Evolutionary conservation across 2,113 vertebrate species (phyloP), one percentile per base, ranked within the genome.

Genomic region (Lampris incognitus): DNA sequence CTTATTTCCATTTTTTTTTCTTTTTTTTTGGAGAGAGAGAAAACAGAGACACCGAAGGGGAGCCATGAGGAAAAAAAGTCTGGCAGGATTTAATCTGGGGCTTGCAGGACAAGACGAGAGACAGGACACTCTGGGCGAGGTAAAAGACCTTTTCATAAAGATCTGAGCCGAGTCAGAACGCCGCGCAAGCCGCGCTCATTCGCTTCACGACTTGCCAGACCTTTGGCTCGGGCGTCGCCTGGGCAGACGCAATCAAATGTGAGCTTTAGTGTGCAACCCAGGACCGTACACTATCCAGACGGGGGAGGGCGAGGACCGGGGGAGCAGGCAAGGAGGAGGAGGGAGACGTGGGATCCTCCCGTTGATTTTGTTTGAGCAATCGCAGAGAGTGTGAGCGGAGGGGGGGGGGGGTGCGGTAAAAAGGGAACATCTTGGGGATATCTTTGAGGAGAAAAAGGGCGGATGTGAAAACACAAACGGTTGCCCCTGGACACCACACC

Each of bases 211-310:
- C n/a, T 24, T n/a, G 10, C 62, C 49, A 7, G 13, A 46, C 11
- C 41, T 46, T 24, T 24, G 24, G n/a, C 67, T 9, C 7, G 51
- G 41, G 37, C 60, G 40, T 6, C 37, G 13, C 36, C 37, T 40
- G 51, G 42, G 79, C 57, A 58, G 55, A 72, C 59, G 10, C 37
- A 24, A 46, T 50, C 9, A 69, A 67, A 63, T 82, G 61, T 57
- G 38, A 24, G 24, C 24, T 24, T 24, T 24, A 24, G 24, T 24
- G 40, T 39, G 9, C n/a, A 44, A 56, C 55, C 55, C 55, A n/a
- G 13, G 24, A 24, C 24, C 24, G 24, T 24, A 24, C 55, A 57
- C 24, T 13, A 63, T 13, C 24, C 13, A 63, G 41, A 37, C 24
- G 9, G 46, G 4, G 46, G 62, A 2, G 46, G 2, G 61, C 46